Base-by-base conservation (phyloP, 2,888 invertebrate species). In the Elmis aenea region DNA sequence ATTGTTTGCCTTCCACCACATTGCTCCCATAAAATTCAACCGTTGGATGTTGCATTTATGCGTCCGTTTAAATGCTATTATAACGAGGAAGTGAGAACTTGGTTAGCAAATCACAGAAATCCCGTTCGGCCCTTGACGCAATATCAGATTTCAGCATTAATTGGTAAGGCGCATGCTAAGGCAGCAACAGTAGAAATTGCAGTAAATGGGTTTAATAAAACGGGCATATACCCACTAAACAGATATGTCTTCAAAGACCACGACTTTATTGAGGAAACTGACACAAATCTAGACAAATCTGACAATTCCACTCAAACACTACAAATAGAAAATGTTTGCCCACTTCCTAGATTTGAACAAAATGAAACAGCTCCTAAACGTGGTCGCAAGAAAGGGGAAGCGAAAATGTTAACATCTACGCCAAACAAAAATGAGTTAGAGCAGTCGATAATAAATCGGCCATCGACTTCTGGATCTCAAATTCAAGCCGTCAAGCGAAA, bases 31-130 rank as follows among this genome's bases (percentile, higher is more conserved):
- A n/a, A n/a, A n/a, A n/a, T n/a, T n/a, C n/a, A n/a, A n/a, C n/a
- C n/a, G n/a, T n/a, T n/a, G n/a, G n/a, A n/a, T n/a, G n/a, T n/a
- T n/a, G n/a, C n/a, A n/a, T n/a, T n/a, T n/a, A n/a, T n/a, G n/a
- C n/a, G n/a, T n/a, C n/a, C n/a, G n/a, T n/a, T n/a, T n/a, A n/a
- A n/a, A n/a, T n/a, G n/a, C 5, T 46, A 43, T 26, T 49, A 47
- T 26, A 40, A 26, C 13, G 35, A 48, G 28, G 40, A 30, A 21
- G 33, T 33, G 18, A 42, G 43, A 33, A 50, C 41, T 15, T 51
- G 45, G 47, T 21, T 51, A n/a, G 15, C 14, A 5, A 26, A 13
- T 26, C 13, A 26, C 9, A 26, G 13, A 3, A 14, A 15, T 14
- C 26, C 14, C 5, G 9, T 26, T 14, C 32, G 43, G 4, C 12